A percentile compares a stretch with the other conserved stretches of the same genome.
These are phyloP conservation scores for Caenorhabditis macrosperma DNA, from an alignment of 2,888 invertebrate genomes.

Conservation along the genomic window DNA sequence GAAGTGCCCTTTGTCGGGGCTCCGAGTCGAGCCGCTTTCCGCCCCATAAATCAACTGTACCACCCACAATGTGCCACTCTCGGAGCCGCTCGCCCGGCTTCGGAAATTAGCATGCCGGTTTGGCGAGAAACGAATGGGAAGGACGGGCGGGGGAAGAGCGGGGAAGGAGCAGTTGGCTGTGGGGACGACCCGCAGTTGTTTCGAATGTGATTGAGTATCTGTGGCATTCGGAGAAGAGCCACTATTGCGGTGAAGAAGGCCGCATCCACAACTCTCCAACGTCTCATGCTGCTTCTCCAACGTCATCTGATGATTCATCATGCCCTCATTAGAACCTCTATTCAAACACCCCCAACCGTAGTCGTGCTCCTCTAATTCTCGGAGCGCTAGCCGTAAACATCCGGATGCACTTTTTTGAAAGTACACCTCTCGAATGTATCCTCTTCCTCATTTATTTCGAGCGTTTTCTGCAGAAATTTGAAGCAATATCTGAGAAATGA, in stretches of 20 bases:
- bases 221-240: neutral
- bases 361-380: neutral
- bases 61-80: too few relatives aligned
- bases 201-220: neutral
- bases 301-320: neutral
- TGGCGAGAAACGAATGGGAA: neutral
- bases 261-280: neutral
- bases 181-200: neutral
- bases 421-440: neutral
- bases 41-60: neutral
- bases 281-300: neutral
- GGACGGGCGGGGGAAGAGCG: neutral
- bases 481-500: slow-evolving; percentile 6
- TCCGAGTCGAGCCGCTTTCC: neutral
- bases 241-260: neutral
- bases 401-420: slow-evolving; percentile 9
- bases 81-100: neutral
- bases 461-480: neutral
- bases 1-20: neutral
- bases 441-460: slow-evolving; percentile 1
- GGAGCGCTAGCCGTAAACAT: slow-evolving; percentile 18
- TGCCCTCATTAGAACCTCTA: neutral
- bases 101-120: neutral
- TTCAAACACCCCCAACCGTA: neutral
- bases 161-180: neutral